Conservation (phyloP, 2,888 invertebrate genomes). For the Conchocele bisecta region DNA sequence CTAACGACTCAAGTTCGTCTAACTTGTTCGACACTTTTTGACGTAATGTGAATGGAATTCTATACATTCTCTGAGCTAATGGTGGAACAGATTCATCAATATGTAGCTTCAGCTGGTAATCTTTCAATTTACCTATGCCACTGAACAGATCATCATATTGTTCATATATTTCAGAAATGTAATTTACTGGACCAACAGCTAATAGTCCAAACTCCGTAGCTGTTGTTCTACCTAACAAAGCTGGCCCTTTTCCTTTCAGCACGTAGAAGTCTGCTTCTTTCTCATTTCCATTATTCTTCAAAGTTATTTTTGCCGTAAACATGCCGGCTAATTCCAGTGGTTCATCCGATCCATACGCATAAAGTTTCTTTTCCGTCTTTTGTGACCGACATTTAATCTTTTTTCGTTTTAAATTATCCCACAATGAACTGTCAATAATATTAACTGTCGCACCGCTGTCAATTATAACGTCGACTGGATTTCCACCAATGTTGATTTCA, state of each 20-base stretch:
- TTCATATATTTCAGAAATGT: neutral
- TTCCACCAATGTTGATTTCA: constrained; percentile 15
- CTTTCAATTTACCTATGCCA: constrained; percentile 33
- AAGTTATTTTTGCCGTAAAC: constrained; percentile 9
- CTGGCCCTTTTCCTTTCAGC: constrained; percentile 19
- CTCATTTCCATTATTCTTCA: too few species aligned
- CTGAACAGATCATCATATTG: constrained; percentile 23
- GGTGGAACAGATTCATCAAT: constrained; percentile 15
- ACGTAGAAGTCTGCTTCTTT: constrained; percentile 33
- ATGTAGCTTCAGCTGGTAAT: constrained; percentile 17
- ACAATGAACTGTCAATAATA: constrained; percentile 25
- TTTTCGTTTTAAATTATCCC: constrained; percentile 19
- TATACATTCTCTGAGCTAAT: constrained; percentile 10
- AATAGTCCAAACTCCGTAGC: constrained; percentile 22
- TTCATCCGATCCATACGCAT: constrained; percentile 30
- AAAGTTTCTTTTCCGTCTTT: constrained; percentile 17
- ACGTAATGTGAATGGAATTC: constrained; percentile 13
- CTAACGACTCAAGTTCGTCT: constrained; percentile 27
- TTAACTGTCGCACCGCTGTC: constrained; percentile 34
- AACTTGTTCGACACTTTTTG: constrained; percentile 36
- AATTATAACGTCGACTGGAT: too few species aligned
- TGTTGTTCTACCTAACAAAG: constrained; percentile 17
- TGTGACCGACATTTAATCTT: constrained; percentile 21
- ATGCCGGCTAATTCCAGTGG: constrained; percentile 29
- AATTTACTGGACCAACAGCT: neutral